Conservation (phyloP, 2,113 vertebrate genomes). For the Isurus oxyrinchus region DNA sequence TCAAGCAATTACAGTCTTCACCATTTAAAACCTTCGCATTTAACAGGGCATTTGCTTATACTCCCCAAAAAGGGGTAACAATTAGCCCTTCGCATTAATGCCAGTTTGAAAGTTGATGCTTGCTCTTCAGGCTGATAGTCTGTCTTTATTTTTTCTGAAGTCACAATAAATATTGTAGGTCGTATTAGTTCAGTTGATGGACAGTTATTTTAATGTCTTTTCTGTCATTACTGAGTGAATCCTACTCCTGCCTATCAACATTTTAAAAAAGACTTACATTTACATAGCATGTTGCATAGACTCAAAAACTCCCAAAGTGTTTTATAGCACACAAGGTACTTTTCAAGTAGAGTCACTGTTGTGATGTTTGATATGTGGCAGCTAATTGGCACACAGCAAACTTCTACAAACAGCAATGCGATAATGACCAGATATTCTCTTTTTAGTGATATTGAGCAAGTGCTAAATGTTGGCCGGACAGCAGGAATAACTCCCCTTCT, state of each 20-base stretch:
- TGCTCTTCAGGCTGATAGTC: too few relatives aligned
- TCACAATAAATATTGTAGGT: too few relatives aligned
- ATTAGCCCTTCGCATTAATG: too few relatives aligned
- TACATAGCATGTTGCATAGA: background rate
- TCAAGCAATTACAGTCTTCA: background rate
- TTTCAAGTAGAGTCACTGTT: background rate
- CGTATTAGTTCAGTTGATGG: too few relatives aligned
- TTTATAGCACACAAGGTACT: background rate
- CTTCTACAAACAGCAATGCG: background rate
- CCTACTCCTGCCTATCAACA: too few relatives aligned
- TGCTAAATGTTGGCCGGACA: background rate
- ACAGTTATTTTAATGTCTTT: too few relatives aligned
- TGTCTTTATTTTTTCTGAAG: too few relatives aligned
- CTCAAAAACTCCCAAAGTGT: background rate
- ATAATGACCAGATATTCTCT: background rate
- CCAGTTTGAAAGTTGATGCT: too few relatives aligned
- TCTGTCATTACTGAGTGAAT: too few relatives aligned
- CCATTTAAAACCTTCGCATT: background rate
- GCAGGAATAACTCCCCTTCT: background rate
- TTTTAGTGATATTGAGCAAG: background rate
- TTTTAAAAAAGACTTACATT: background rate
- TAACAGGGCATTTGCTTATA: too few relatives aligned
- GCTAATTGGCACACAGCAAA: background rate
- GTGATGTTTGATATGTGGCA: background rate
- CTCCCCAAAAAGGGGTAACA: too few relatives aligned